Base-by-base conservation (phyloP, 2,113 vertebrate genomes). In the Taxidea taxus region DNA sequence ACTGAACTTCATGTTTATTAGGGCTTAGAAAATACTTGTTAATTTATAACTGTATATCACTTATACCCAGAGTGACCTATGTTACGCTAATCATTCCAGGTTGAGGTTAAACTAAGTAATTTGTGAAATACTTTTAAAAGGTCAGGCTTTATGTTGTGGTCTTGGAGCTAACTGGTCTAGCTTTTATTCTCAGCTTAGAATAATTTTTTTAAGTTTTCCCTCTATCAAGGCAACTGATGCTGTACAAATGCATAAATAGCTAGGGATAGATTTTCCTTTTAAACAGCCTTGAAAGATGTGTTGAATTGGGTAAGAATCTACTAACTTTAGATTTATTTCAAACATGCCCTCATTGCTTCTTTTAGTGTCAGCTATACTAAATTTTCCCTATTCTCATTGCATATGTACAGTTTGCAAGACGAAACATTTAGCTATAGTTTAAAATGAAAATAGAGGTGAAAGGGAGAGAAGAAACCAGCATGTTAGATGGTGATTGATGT, bases 301-400 rank as follows among this genome's bases (percentile, higher is more conserved):
- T 21, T 93, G 60, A 72, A 94, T 94, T 64, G 37, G 34, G 81
- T 93, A 70, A 85, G 15, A 91, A 49, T 90, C 39, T 94, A 78
- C 60, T 96, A 92, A n/a, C 39, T 94, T 85, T 92, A 37, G 25
- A 88, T 87, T 91, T 95, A 91, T 78, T 97, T 94, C 78, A 84
- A 42, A 72, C 29, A 92, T 58, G 44, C 4, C 21, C 27, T 91
- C 37, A 66, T 89, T 85, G 27, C 15, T 84, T 60, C 4, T 89
- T 92, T 72, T 25, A 70, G 25, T 62, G 7, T 80, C 37, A 84
- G 34, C 37, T 42, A 62, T 42, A 72, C 27, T 84, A 85, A 81
- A 44, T 49, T 90, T 8, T 87, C 49, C 31, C 77, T 70, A 88
- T 80, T 85, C 37, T 84, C n/a, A 78, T 14, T 62, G n/a, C 16